Conservation (phyloP, 2,113 vertebrate species). For the Apeltes quadracus region DNA sequence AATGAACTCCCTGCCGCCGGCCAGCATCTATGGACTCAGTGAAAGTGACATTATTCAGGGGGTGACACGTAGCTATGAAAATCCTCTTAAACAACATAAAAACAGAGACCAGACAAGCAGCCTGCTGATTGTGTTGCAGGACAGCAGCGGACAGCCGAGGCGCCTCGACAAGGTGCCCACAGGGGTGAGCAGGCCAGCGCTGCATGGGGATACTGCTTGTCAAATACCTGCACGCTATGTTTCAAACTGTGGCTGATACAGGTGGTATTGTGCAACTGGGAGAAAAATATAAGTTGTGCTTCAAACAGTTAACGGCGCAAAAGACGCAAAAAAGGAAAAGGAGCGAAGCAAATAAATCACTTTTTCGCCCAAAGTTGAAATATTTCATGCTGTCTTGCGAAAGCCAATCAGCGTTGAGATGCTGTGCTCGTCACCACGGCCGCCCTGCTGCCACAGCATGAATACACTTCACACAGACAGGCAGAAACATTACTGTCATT, state of each 20-base stretch:
- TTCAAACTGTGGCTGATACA: constrained; percentile 10
- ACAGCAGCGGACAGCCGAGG: constrained; percentile 9
- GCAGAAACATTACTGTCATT: no score
- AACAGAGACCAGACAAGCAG: constrained; percentile 53
- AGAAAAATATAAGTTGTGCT: not conserved
- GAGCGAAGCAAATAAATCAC: no score
- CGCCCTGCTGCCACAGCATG: no score
- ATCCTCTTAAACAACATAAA: constrained; percentile 63
- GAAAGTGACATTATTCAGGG: constrained; percentile 42
- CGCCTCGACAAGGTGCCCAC: constrained; percentile 2
- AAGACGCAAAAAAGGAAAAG: no score
- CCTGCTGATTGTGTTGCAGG: constrained; percentile 37
- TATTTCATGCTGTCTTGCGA: no score
- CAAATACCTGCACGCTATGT: constrained; percentile 20
- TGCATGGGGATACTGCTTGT: constrained; percentile 59
- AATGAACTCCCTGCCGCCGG: constrained; percentile 45
- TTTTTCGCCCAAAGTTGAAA: no score
- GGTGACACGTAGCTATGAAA: constrained; percentile 50
- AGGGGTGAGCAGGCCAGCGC: constrained; percentile 47
- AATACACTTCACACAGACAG: no score
- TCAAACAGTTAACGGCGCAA: not conserved
- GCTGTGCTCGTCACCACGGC: no score
- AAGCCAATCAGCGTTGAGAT: no score
- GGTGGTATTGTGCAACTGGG: not conserved
- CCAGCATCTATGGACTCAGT: constrained; percentile 30